Percentiles rank a stretch among this genome's conserved stretches.
Evolutionary conservation across 2,888 invertebrate species (phyloP).

Genomic region (Polydrusus tereticollis): DNA sequence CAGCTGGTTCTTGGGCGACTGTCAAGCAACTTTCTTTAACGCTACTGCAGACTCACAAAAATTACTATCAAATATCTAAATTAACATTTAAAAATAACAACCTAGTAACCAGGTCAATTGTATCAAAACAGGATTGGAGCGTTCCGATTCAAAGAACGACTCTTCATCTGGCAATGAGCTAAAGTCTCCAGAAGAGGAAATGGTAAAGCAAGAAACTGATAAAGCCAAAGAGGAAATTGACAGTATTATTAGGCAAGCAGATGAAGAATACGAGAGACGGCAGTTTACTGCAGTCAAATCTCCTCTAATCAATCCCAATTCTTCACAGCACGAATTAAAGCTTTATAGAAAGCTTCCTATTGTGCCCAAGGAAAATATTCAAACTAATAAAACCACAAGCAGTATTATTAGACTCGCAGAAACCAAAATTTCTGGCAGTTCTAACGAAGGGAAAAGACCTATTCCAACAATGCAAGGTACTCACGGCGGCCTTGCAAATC

Average conservation of each 20-base stretch:
- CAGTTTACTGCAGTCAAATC: not conserved
- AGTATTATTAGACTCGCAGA: slow-evolving; percentile 21
- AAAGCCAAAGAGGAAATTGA: slow-evolving; percentile 60
- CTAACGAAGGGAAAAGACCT: not conserved
- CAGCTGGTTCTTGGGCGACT: slow-evolving; percentile 18
- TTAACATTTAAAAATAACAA: slow-evolving; percentile 2
- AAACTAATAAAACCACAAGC: not conserved
- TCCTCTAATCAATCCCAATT: not conserved
- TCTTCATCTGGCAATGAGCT: slow-evolving; percentile 13
- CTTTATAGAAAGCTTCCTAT: slow-evolving; percentile 14
- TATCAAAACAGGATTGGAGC: slow-evolving; percentile 24
- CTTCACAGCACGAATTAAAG: not conserved
- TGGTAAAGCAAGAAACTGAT: slow-evolving; percentile 25
- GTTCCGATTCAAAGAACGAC: slow-evolving; percentile 17
- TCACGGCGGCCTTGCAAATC: not conserved
- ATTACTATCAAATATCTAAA: not conserved
- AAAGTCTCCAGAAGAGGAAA: slow-evolving; percentile 10
- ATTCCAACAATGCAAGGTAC: slow-evolving; percentile 13
- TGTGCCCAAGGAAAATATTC: slow-evolving; percentile 1
- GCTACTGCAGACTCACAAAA: slow-evolving; percentile 26
- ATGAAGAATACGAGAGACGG: slow-evolving; percentile 61
- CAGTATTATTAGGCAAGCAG: slow-evolving; percentile 63
- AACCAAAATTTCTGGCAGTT: not conserved
- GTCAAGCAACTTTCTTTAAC: not conserved
- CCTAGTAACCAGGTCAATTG: slow-evolving; percentile 12